Percentiles rank a stretch among this genome's conserved stretches.
Evolutionary conservation across 23 tunicate genomes (phyloP).

Genomic region (Styela clava): DNA sequence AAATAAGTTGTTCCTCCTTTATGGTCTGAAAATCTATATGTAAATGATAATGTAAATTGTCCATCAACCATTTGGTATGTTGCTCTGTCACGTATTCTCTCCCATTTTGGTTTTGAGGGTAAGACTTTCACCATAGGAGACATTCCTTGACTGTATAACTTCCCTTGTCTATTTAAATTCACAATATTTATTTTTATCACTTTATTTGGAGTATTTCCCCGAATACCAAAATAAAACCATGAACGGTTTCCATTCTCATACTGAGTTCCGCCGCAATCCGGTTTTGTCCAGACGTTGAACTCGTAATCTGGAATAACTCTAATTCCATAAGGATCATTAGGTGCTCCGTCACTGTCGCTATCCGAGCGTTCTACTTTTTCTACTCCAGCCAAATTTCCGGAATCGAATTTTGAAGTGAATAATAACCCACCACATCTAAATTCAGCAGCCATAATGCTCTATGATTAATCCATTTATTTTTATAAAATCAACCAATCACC

Average conservation of each 20-base stretch:
- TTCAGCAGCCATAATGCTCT: constrained; percentile 15
- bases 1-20: constrained; percentile 89
- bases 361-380: constrained; percentile 76
- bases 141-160: constrained; percentile 98
- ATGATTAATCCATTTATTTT: not conserved
- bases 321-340: constrained; percentile 49
- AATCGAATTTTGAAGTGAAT: constrained; percentile 92
- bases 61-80: constrained; percentile 74
- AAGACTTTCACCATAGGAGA: constrained; percentile 66
- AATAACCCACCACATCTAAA: constrained; percentile 85
- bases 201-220: constrained; percentile 62
- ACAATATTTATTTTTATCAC: constrained; percentile 81
- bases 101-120: constrained; percentile 86
- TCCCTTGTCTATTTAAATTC: constrained; percentile 84
- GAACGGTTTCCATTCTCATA: constrained; percentile 92
- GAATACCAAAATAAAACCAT: constrained; percentile 97
- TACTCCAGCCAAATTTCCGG: constrained; percentile 89
- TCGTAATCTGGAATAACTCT: constrained; percentile 83
- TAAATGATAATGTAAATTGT: constrained; percentile 74
- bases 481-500: no score
- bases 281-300: constrained; percentile 85
- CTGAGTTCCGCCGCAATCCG: constrained; percentile 85
- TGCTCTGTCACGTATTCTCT: constrained; percentile 81
- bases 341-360: constrained; percentile 63
- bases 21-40: constrained; percentile 64